Evolutionary conservation across 2,113 vertebrate species (phyloP).

Genomic region (Dascyllus trimaculatus): DNA sequence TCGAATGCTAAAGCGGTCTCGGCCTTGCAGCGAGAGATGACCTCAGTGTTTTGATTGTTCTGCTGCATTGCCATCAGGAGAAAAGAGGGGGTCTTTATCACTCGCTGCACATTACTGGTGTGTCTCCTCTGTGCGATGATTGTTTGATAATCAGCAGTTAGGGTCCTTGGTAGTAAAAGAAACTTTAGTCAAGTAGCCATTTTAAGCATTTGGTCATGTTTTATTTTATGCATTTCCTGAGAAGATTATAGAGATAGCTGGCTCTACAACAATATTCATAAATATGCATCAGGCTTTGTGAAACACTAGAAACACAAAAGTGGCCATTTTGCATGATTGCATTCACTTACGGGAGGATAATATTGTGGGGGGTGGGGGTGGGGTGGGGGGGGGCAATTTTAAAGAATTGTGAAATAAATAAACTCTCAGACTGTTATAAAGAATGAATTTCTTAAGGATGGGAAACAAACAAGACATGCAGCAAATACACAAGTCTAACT

Average conservation of each 20-base stretch:
- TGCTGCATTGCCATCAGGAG: constrained; percentile 41
- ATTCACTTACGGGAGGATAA: constrained; percentile 44
- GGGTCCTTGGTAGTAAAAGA: constrained; percentile 32
- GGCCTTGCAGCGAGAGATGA: constrained; percentile 59
- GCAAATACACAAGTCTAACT: not conserved
- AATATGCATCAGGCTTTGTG: constrained; percentile 64
- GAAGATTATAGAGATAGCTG: constrained; percentile 47
- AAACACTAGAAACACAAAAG: constrained; percentile 64
- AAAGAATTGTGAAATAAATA: constrained; percentile 44
- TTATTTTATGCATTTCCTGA: constrained; percentile 32
- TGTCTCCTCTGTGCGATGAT: constrained; percentile 29
- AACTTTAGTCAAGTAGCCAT: constrained; percentile 50
- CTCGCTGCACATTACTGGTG: constrained; percentile 14
- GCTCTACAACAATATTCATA: constrained; percentile 57
- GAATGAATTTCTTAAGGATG: not conserved
- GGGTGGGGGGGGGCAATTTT: constrained; percentile 46
- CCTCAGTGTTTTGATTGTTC: constrained; percentile 50
- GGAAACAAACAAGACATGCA: constrained; percentile 19
- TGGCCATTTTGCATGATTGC: constrained; percentile 68
- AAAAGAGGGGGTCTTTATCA: constrained; percentile 51
- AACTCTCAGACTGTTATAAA: constrained; percentile 24
- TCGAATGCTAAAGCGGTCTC: constrained; percentile 53
- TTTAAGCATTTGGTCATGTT: constrained; percentile 49
- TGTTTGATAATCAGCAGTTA: constrained; percentile 49
- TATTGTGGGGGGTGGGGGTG: constrained; percentile 28